phyloP scores from a whole-genome alignment of 2,888 invertebrate species.

The Hoplodrina ambigua region DNA sequence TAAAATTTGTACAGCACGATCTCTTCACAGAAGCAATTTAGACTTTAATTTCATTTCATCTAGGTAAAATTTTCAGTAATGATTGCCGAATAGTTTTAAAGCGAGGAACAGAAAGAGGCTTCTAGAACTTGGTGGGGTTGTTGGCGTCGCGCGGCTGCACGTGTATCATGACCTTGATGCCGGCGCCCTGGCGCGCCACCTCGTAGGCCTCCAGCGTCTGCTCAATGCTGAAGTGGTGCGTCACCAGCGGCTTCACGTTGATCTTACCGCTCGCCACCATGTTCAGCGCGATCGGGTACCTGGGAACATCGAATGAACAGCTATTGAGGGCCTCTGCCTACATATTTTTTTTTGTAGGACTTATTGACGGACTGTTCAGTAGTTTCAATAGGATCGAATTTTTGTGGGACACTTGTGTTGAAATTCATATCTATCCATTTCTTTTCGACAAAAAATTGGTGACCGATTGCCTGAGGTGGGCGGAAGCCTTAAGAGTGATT shows the following conservation, averaged over 20 bases:
- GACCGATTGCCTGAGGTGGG: too few relatives aligned
- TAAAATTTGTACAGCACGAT: not conserved
- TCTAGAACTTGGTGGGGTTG: slow-evolving; percentile 80
- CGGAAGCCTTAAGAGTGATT: too few relatives aligned
- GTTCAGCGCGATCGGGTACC: slow-evolving; percentile 94
- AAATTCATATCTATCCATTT: too few relatives aligned
- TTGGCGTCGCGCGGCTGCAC: slow-evolving; percentile 89
- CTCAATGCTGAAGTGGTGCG: slow-evolving; percentile 95
- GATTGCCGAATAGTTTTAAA: not conserved
- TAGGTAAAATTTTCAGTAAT: not conserved
- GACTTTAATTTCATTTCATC: not conserved
- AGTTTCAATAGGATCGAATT: too few relatives aligned
- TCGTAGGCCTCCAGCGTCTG: slow-evolving; percentile 96
- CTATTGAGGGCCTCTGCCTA: too few relatives aligned
- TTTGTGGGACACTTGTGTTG: too few relatives aligned
- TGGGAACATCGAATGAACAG: slow-evolving; percentile 73
- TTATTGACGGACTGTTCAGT: too few relatives aligned
- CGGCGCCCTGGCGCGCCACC: slow-evolving; percentile 93
- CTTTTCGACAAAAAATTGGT: too few relatives aligned
- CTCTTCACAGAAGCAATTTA: not conserved
- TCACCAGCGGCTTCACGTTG: slow-evolving; percentile 95
- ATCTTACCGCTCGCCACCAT: slow-evolving; percentile 94
- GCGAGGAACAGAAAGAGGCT: not conserved
- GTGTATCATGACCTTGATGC: slow-evolving; percentile 97
- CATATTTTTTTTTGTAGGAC: too few relatives aligned